These are phyloP conservation scores for Rugalucina vietnamica DNA, from an alignment of 2,888 invertebrate species.

Conservation along the genomic window DNA sequence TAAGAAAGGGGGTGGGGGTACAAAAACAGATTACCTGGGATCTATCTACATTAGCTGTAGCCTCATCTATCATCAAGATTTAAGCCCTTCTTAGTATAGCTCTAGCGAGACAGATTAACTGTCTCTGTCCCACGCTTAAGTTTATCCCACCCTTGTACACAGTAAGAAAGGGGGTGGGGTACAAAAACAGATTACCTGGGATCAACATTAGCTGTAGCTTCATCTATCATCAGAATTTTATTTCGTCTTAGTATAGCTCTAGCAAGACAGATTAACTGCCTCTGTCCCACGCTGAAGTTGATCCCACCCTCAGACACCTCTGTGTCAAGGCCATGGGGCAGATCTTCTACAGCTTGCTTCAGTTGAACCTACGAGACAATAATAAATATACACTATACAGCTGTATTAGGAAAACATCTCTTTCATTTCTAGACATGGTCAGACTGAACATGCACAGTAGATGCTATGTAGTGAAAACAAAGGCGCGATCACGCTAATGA, in stretches of 20 bases:
- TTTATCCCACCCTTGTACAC: constrained; percentile 68
- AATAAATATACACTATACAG: too few relatives aligned
- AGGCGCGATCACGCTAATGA: too few relatives aligned
- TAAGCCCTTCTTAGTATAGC: constrained; percentile 75
- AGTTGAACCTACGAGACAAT: constrained; percentile 78
- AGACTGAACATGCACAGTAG: too few relatives aligned
- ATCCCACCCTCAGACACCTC: constrained; percentile 73
- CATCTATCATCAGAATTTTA: constrained; percentile 82
- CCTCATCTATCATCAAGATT: constrained; percentile 80
- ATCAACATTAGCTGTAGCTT: constrained; percentile 84
- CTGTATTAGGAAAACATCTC: too few relatives aligned
- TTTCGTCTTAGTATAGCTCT: constrained; percentile 81
- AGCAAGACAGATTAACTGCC: constrained; percentile 74
- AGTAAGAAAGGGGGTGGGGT: constrained; percentile 26
- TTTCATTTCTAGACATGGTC: too few relatives aligned
- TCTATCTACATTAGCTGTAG: constrained; percentile 82
- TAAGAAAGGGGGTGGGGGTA: constrained; percentile 21
- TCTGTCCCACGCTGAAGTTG: constrained; percentile 75
- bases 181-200: constrained; percentile 40
- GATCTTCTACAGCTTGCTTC: constrained; percentile 75
- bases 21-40: constrained; percentile 63
- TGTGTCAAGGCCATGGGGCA: constrained; percentile 77
- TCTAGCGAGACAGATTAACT: constrained; percentile 22
- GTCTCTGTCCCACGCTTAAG: constrained; percentile 73
- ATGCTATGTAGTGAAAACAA: too few relatives aligned